A percentile compares a stretch with the other conserved stretches of the same genome.
Conservation (phyloP, 2,888 invertebrate genomes). For the Palloptera scutellata region DNA sequence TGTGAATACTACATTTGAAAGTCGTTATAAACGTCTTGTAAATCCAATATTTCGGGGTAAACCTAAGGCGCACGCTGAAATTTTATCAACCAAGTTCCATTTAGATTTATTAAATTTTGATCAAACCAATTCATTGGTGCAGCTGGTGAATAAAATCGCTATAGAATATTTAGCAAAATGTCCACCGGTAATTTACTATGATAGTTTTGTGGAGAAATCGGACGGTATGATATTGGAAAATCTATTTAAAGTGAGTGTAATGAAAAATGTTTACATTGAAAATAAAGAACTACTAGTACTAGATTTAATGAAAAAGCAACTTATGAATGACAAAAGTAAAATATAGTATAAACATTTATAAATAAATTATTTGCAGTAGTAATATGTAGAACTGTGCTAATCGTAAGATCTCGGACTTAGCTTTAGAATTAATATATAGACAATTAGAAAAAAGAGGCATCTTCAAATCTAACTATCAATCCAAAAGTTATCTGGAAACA, state of each 20-base stretch:
- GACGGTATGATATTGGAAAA: constrained; percentile 69
- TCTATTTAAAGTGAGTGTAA: constrained; percentile 64
- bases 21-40: constrained; percentile 56
- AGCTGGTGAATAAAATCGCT: constrained; percentile 70
- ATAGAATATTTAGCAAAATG: constrained; percentile 71
- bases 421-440: too few species aligned
- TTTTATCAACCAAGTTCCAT: constrained; percentile 67
- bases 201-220: constrained; percentile 67
- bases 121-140: constrained; percentile 70
- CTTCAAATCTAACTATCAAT: too few species aligned
- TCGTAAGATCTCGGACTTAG: too few species aligned
- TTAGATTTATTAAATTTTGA: constrained; percentile 61
- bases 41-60: constrained; percentile 69
- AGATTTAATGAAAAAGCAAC: too few species aligned
- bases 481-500: too few species aligned
- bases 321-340: too few species aligned
- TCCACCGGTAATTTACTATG: constrained; percentile 74
- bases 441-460: too few species aligned
- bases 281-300: too few species aligned
- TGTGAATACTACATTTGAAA: background rate
- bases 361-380: too few species aligned
- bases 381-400: too few species aligned
- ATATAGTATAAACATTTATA: too few species aligned
- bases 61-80: constrained; percentile 69
- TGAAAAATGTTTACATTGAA: too few species aligned